phyloP scores from a whole-genome alignment of 2,797 vertebrate genomes.

The Notolabrus celidotus region DNA sequence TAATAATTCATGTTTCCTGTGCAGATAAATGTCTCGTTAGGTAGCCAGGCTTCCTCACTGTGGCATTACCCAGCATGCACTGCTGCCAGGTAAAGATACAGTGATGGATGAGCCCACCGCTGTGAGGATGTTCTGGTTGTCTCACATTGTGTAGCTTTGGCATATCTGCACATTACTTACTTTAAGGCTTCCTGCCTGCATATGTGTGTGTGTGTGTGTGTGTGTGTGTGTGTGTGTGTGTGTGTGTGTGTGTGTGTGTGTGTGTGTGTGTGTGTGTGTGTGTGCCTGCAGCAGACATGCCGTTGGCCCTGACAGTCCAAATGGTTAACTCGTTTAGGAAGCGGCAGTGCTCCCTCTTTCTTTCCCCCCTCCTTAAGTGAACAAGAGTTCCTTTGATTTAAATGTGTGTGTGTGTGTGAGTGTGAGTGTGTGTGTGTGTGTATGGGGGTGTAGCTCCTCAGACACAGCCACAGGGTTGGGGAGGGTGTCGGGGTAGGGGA shows the following conservation, averaged over 20 bases:
- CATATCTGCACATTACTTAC: conserved; percentile 43
- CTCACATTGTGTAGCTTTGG: conserved; percentile 3
- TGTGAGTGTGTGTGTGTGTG: conserved; percentile 75
- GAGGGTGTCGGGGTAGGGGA: conserved; percentile 78
- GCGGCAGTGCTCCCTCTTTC: conserved; percentile 76
- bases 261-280: conserved; percentile 19
- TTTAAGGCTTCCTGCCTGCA: conserved; percentile 40
- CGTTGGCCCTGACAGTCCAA: conserved; percentile 81
- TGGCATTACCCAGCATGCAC: conserved; percentile 29
- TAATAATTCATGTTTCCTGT: conserved; percentile 4
- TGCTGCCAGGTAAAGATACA: conserved; percentile 33
- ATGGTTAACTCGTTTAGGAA: conserved; percentile 91
- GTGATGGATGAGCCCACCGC: conserved; percentile 41
- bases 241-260: conserved; percentile 20
- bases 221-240: conserved; percentile 9
- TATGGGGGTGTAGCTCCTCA: conserved; percentile 74
- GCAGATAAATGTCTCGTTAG: conserved; percentile 16
- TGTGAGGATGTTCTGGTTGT: conserved; percentile 23
- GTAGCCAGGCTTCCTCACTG: conserved; percentile 21
- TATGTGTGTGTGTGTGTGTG: conserved; percentile 22
- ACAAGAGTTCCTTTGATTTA: conserved; percentile 95
- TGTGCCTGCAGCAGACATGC: conserved; percentile 54
- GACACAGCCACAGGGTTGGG: conserved; percentile 88
- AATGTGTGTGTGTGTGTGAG: conserved; percentile 48
- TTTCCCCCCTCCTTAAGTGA: conserved; percentile 79